Evolutionary conservation across 2,113 vertebrate species (phyloP).

Genomic region (Nothoprocta perdicaria): DNA sequence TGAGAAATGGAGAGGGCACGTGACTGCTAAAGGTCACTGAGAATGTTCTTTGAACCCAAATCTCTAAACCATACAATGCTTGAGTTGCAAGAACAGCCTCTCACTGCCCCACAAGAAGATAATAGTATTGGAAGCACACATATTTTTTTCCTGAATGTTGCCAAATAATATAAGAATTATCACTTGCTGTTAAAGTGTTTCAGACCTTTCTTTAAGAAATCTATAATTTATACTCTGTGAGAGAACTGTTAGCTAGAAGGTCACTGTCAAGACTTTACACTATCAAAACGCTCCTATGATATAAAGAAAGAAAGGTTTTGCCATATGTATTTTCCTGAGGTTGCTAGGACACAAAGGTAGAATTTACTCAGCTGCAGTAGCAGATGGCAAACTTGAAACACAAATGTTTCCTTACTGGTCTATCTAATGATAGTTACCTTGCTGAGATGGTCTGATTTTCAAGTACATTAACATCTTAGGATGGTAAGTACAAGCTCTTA

Average conservation of each 20-base stretch:
- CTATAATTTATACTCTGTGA: background rate
- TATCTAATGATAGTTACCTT: background rate
- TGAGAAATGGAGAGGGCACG: background rate
- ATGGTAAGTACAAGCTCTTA: background rate
- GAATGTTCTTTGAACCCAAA: background rate
- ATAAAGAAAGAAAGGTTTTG: background rate
- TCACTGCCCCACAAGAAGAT: background rate
- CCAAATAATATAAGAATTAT: conserved; percentile 16
- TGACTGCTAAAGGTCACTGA: background rate
- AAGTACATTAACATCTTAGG: background rate
- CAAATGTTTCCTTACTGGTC: background rate
- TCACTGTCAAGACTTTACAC: background rate
- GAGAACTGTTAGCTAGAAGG: background rate
- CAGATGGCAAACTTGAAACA: conserved; percentile 7
- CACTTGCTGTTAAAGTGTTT: conserved; percentile 29
- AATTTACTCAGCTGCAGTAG: conserved; percentile 2
- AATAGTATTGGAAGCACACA: background rate
- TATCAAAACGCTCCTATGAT: background rate
- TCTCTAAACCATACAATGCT: background rate
- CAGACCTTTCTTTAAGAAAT: background rate
- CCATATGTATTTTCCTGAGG: background rate
- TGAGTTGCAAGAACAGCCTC: background rate
- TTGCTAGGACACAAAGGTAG: background rate
- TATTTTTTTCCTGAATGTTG: conserved; percentile 17
- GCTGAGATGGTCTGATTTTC: background rate